Conservation (phyloP, 1,140 invertebrate species). For the Zaprionus ghesquierei region DNA sequence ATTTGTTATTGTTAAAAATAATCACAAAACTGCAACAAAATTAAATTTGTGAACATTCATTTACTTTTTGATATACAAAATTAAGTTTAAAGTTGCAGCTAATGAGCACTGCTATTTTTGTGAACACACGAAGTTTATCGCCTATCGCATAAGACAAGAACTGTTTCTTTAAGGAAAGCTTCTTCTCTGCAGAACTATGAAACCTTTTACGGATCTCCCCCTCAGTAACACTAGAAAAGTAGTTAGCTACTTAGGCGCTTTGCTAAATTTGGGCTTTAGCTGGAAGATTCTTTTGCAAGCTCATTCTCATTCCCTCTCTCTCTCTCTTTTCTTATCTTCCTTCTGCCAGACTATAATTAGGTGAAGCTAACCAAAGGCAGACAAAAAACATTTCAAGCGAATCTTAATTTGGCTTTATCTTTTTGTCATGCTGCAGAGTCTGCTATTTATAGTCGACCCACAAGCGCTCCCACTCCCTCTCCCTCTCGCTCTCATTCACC, state of each 20-base stretch:
- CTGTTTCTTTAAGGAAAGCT: neutral
- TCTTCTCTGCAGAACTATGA: neutral
- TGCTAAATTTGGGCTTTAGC: neutral
- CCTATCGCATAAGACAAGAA: neutral
- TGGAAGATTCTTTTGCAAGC: neutral
- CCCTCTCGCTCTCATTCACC: neutral
- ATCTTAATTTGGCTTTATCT: conserved; percentile 2
- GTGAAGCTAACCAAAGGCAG: neutral
- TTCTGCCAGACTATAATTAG: neutral
- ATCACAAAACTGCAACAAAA: no score
- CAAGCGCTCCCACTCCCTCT: neutral
- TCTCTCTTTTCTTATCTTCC: neutral
- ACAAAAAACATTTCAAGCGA: neutral
- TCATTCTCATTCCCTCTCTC: neutral
- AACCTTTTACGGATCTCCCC: no score
- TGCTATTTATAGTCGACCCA: neutral
- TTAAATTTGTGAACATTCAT: no score
- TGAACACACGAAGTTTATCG: no score
- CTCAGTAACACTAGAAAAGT: neutral
- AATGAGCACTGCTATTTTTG: no score
- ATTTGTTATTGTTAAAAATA: no score
- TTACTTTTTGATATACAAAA: no score
- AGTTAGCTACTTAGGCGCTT: neutral
- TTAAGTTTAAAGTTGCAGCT: no score
- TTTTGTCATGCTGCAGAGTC: neutral